Base-by-base conservation (phyloP, 1,140 invertebrate genomes). In the Atta texana region DNA sequence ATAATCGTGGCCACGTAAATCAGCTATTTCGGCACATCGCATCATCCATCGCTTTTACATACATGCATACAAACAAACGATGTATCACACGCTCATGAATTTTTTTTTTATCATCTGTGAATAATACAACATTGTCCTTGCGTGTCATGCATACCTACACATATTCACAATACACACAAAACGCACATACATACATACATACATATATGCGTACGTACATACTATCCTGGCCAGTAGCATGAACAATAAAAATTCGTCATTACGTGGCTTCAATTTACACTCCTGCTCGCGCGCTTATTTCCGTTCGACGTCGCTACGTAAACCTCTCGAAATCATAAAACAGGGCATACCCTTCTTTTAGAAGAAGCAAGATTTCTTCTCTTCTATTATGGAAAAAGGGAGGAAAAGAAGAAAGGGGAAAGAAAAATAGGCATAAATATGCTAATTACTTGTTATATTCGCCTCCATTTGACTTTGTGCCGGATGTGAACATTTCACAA, bases 401-500 rank as follows among this genome's bases (percentile, higher is more conserved):
- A 64, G 6, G 28, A 63, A 87, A 64, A 68, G 3, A 59, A 34
- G 5, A 24, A 66, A 53, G 39, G 39, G 55, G 18, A 53, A 49
- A n/a, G 31, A 82, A 68, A 61, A 28, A 14, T n/a, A 63, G 12
- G 44, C 44, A 78, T 53, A 51, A 85, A 76, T 80, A 84, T 74
- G 78, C 28, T 86, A 31, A 90, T 88, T 91, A 88, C 92, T 91
- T 90, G 85, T 90, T 91, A 85, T 88, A 90, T 87, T 76, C 91
- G 84, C 81, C 87, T 86, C 61, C 81, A 88, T 24, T 84, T 59
- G 44, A 66, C 34, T 92, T 93, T 93, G 92, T 93, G 91, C 91
- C 91, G 86, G 85, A 89, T 72, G 57, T 92, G 90, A 93, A 92
- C 89, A 92, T 92, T 92, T 92, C 88, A 91, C 87, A 89, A 89